Conservation (phyloP, 37 sponge, comb jelly and placozoan species). For the Crambe crambe region DNA sequence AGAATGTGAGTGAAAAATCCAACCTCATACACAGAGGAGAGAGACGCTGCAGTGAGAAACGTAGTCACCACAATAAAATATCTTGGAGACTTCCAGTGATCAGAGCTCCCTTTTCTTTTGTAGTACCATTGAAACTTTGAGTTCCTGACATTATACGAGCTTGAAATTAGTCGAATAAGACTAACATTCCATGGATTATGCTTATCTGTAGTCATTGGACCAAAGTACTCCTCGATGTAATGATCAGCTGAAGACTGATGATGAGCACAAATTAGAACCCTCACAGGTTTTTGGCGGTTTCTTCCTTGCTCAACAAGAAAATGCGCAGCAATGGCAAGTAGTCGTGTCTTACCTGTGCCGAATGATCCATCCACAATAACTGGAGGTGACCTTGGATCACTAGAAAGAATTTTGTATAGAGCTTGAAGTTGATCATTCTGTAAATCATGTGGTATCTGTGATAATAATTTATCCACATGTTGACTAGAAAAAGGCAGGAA, state of each 20-base stretch:
- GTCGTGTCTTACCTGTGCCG: constrained; percentile 80
- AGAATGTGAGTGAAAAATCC: constrained; percentile 81
- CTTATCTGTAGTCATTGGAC: constrained; percentile 6
- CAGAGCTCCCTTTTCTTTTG: neutral
- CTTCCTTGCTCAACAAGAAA: constrained; percentile 2
- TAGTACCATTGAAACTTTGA: neutral
- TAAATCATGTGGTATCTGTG: neutral
- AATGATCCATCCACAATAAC: constrained; percentile 65
- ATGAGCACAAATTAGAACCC: constrained; percentile 72
- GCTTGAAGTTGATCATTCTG: constrained; percentile 32
- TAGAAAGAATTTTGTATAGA: constrained; percentile 15
- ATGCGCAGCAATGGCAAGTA: constrained; percentile 47
- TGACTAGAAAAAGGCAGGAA: neutral
- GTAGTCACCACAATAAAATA: constrained; percentile 53
- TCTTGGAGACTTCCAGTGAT: neutral
- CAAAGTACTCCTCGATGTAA: constrained; percentile 54
- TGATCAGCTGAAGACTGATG: constrained; percentile 63
- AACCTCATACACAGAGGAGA: neutral
- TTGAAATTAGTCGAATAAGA: constrained; percentile 7
- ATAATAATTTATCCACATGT: neutral
- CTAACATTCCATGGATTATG: neutral
- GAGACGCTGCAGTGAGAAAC: constrained; percentile 29
- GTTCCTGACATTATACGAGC: neutral
- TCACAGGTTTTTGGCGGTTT: neutral
- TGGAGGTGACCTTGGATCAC: constrained; percentile 37